phyloP scores from a whole-genome alignment of 2,113 vertebrate species.

The Protobothrops flavoviridis region DNA sequence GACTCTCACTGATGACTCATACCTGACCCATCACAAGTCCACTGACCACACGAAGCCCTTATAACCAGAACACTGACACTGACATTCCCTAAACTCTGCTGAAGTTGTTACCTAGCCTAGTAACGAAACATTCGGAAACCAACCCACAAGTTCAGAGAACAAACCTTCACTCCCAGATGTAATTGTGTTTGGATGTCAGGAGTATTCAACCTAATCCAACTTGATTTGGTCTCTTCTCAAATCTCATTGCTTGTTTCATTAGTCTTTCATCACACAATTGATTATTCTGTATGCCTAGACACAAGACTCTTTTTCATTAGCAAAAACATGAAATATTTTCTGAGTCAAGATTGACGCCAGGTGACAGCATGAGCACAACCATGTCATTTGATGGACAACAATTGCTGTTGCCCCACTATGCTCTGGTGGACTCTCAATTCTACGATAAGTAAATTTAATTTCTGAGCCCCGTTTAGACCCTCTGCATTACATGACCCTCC shows the following conservation, averaged over 20 bases:
- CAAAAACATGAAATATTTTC: not conserved
- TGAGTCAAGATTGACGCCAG: not conserved
- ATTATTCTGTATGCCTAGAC: not conserved
- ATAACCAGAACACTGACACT: no score
- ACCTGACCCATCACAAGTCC: no score
- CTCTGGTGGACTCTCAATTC: not conserved
- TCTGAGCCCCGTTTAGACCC: not conserved
- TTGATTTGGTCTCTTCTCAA: constrained; percentile 4
- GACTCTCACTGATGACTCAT: no score
- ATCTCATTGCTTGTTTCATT: not conserved
- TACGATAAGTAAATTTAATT: not conserved
- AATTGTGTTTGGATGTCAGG: not conserved
- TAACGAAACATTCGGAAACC: no score
- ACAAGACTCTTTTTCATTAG: not conserved
- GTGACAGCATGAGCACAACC: not conserved
- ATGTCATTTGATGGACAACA: not conserved
- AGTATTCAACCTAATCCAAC: not conserved
- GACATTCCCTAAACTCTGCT: no score
- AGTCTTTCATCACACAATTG: constrained; percentile 9
- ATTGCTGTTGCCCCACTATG: not conserved
- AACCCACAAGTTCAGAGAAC: no score
- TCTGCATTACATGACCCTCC: not conserved
- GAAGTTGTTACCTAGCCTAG: no score
- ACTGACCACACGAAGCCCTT: no score
- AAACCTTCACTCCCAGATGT: not conserved